Evolutionary conservation across 2,113 vertebrate species (phyloP), one percentile per base, ranked within the genome.

Genomic region (Microcebus lehilahytsara): DNA sequence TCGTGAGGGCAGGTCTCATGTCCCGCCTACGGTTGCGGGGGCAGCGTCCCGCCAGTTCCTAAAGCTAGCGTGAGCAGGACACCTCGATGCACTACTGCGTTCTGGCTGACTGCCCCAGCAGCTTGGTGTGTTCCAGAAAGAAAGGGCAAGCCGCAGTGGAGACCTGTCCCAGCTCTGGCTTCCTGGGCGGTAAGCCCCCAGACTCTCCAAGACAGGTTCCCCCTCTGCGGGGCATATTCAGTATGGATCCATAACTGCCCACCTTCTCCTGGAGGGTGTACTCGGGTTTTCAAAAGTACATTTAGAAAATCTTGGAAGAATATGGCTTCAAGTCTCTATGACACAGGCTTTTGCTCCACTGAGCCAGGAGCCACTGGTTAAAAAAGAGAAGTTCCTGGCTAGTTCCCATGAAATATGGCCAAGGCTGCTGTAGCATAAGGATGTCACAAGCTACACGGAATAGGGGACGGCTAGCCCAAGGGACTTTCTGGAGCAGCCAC

Each of bases 21-120:
- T 6, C 1, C 0, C 2, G 0, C 53, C 85, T 13, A 2, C 19
- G 0, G 13, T 17, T n/a, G 42, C 85, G 32, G 7, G 66, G 46
- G 32, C 27, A 34, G 8, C 5, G 25, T 60, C 77, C 42, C 0
- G 4, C 8, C 25, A 3, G 62, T 20, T 56, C 37, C 32, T 20
- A 27, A 30, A 85, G n/a, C 27, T 22, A 5, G 13, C 2, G 1
- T 10, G 49, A 81, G 14, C 85, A 49, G 7, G 49, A 30, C 66
- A 34, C 0, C 11, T 2, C 13, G 20, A 3, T 16, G 40, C 51
- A 4, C 19, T 3, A 0, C 56, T 13, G 60, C 9, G 3, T 23
- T 25, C 23, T 62, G 60, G 13, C 58, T 25, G 32, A 30, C 23
- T 0, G 0, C 42, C 37, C 49, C 34, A 10, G 11, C 89, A 64